Evolutionary conservation across 2,797 vertebrate genomes (phyloP), one percentile per base, ranked within the genome.

Genomic region (Halcyon leucocephala): DNA sequence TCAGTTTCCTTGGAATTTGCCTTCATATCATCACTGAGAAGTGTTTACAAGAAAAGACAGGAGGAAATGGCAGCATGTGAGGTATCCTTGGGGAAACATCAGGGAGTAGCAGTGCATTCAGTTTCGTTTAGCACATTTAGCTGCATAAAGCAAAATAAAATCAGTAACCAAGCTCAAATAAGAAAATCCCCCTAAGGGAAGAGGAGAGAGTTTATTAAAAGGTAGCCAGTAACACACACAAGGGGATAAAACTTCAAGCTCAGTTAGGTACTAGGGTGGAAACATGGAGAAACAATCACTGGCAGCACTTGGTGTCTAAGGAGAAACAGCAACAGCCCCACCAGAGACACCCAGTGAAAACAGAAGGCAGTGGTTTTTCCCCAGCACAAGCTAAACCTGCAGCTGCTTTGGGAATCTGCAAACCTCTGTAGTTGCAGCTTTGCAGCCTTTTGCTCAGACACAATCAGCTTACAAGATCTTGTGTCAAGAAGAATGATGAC

Each of bases 31-130:
- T 89, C 82, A 81, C 77, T 96, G 62, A 20, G 18, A 86, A 89
- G 57, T 65, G 55, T 95, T 95, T 94, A 86, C 62, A 86, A 65
- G 66, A 49, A 61, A 51, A 82, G 67, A 91, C 71, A 70, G 58
- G 60, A 84, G 90, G 74, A 92, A 93, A 87, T 22, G 81, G 82
- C 83, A 95, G 67, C 19, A 0, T 65, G 66, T 77, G 93, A 96
- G 90, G 90, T 95, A 93, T 96, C 86, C 83, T 82, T 46, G 67
- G 91, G 91, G 77, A 92, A 94, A 86, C 81, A 86, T 90, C 64
- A 93, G 80, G 91, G 82, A 91, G 81, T 20, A 8, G 73, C 88
- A 95, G 83, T 73, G 64, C 82, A 86, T 77, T 95, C 79, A 80
- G 55, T 89, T 73, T 86, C 66, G 66, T 90, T 90, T 69, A 67